Percentiles rank a stretch among this genome's conserved stretches.
Conservation (phyloP, 2,797 vertebrate species). For the Sebastes hubbsi region DNA sequence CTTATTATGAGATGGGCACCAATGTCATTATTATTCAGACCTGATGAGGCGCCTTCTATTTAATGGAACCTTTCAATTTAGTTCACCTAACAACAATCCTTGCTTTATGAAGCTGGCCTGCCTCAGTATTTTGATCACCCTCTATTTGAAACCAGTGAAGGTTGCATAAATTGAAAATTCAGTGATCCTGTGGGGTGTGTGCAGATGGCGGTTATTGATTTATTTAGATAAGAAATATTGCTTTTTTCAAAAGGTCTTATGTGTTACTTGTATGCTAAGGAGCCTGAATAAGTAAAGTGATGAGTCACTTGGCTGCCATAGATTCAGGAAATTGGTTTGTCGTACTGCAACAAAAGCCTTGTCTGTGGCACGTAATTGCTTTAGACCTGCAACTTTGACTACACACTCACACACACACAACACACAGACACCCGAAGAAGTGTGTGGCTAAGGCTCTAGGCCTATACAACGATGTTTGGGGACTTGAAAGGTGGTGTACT, state of each 20-base stretch:
- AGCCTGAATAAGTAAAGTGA: constrained; percentile 65
- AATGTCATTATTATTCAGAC: constrained; percentile 77
- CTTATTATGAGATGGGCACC: constrained; percentile 70
- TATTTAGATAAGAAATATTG: constrained; percentile 70
- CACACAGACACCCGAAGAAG: background rate
- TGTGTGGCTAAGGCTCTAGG: constrained; percentile 22
- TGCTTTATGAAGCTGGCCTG: constrained; percentile 52
- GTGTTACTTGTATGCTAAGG: constrained; percentile 64
- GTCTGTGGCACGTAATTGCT: constrained; percentile 61
- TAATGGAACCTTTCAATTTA: constrained; percentile 76
- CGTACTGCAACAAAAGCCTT: constrained; percentile 68
- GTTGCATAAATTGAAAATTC: constrained; percentile 51
- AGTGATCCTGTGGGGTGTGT: constrained; percentile 21
- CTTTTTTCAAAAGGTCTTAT: constrained; percentile 46
- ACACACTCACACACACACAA: constrained; percentile 11
- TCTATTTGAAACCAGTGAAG: constrained; percentile 34
- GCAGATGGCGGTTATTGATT: constrained; percentile 65
- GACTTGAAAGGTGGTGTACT: constrained; percentile 56
- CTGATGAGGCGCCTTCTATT: constrained; percentile 73
- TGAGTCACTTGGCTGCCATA: constrained; percentile 69
- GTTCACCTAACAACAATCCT: constrained; percentile 65
- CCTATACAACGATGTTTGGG: constrained; percentile 36
- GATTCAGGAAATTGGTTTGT: constrained; percentile 79
- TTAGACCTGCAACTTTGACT: constrained; percentile 53
- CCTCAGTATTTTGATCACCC: constrained; percentile 55